Evolutionary conservation across 2,113 vertebrate species (phyloP).

Genomic region (Lontra canadensis): DNA sequence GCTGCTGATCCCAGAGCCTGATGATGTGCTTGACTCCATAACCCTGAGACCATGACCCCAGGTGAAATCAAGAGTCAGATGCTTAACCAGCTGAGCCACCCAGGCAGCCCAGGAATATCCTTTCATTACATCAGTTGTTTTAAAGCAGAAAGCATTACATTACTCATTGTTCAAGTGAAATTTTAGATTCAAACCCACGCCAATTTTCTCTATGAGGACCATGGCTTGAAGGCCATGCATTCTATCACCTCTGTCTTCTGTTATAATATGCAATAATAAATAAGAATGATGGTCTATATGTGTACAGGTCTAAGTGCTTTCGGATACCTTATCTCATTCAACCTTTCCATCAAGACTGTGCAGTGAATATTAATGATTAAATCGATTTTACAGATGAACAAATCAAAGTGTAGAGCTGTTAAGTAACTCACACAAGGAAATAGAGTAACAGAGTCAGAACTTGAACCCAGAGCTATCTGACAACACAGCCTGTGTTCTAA

Average conservation of each 20-base stretch:
- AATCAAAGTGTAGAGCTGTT: neutral
- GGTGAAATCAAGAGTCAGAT: neutral
- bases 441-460: neutral
- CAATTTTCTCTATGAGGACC: neutral
- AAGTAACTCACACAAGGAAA: neutral
- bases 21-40: neutral
- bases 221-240: neutral
- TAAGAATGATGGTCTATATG: neutral
- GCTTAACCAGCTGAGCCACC: neutral
- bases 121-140: neutral
- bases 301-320: neutral
- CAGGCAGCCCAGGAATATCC: neutral
- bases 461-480: neutral
- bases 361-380: neutral
- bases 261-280: neutral
- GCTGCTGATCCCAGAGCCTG: neutral
- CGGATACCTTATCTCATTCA: neutral
- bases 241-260: neutral
- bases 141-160: neutral
- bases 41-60: neutral
- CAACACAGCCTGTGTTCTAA: neutral
- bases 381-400: neutral
- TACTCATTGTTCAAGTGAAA: neutral
- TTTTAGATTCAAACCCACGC: neutral
- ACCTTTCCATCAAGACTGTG: neutral